phyloP scores from a whole-genome alignment of 2,888 invertebrate species.

The Leucophenga maculata region DNA sequence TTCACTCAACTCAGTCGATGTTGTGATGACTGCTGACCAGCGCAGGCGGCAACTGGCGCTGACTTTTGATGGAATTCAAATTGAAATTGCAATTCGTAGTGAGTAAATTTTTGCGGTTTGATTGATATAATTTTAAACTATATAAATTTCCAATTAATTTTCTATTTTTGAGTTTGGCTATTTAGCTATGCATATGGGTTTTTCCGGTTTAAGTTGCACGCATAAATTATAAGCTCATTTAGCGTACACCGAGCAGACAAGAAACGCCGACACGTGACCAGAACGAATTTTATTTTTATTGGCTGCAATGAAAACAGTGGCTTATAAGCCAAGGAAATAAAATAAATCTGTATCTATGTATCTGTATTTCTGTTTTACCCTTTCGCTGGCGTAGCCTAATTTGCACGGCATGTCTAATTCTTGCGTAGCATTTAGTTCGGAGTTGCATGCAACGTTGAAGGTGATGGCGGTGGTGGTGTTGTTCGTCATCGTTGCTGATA shows the following conservation, averaged over 20 bases:
- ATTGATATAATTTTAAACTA: too few species aligned
- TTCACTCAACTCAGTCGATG: slow-evolving; percentile 45
- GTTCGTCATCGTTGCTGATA: background rate
- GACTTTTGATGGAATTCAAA: too few species aligned
- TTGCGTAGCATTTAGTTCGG: background rate
- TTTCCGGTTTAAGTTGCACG: too few species aligned
- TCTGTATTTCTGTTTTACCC: slow-evolving; percentile 34
- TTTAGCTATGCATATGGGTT: too few species aligned
- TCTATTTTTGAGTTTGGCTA: too few species aligned
- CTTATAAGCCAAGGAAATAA: slow-evolving; percentile 33
- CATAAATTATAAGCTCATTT: slow-evolving; percentile 51
- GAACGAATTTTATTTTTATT: slow-evolving; percentile 71
- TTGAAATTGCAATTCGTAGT: too few species aligned
- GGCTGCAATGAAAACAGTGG: slow-evolving; percentile 42
- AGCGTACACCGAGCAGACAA: slow-evolving; percentile 44
- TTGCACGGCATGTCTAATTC: slow-evolving; percentile 42
- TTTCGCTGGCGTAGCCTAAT: slow-evolving; percentile 17
- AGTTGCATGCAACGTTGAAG: background rate
- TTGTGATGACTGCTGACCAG: too few species aligned
- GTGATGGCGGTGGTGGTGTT: slow-evolving; percentile 31
- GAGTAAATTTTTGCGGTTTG: too few species aligned
- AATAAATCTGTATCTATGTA: slow-evolving; percentile 33
- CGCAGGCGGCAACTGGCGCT: too few species aligned
- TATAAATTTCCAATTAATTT: too few species aligned
- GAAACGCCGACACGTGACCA: slow-evolving; percentile 69